Base-by-base conservation (phyloP, 2,888 invertebrate species). In the Gymnoscelis rufifasciata region DNA sequence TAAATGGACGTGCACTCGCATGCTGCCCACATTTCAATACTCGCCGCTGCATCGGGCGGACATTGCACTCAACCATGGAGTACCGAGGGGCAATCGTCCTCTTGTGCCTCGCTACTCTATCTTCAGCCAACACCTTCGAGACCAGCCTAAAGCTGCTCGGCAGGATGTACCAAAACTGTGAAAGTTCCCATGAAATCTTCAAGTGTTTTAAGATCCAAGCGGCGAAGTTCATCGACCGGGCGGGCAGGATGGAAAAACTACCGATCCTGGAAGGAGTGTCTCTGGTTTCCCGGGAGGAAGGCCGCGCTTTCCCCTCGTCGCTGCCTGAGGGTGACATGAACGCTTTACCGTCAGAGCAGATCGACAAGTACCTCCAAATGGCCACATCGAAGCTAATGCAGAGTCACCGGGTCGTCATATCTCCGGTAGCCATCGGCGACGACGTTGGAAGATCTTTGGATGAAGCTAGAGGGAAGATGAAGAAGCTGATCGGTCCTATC, bases 171-270 rank as follows among this genome's bases (percentile, higher is more conserved):
- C 83, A 90, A 57, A 90, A 91, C 67, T 94, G 94, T 71, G 90
- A 90, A 57, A 81, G 84, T 51, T 90, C 90, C 35, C 88, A 91
- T 52, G 91, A 93, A 64, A 83, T 92, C 40, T 76, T 92, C 57
- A 92, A 92, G 86, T 94, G 94, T 68, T 88, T 93, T 59, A 93
- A 94, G 77, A 83, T 93, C 43, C 92, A 93, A 68, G 92, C 92
- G 0, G 82, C 92, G 0, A 93, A 92, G 65, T 76, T 93, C 29
- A 82, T 91, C 8, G 92, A 93, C 52, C 83, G 93, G 11, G 93
- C 93, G 0, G 77, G 92, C 0, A 89, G 91, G 52, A 86, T 91
- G 63, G 91, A 92, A 46, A 83, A 87, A 26, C 87, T 93, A 28
- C 90, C 90, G 24, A 70, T 93, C 24, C 60, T 91, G 27, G 92